Evolutionary conservation across 1,140 invertebrate genomes (phyloP), one percentile per base, ranked within the genome.

Genomic region (Chelonus insularis): DNA sequence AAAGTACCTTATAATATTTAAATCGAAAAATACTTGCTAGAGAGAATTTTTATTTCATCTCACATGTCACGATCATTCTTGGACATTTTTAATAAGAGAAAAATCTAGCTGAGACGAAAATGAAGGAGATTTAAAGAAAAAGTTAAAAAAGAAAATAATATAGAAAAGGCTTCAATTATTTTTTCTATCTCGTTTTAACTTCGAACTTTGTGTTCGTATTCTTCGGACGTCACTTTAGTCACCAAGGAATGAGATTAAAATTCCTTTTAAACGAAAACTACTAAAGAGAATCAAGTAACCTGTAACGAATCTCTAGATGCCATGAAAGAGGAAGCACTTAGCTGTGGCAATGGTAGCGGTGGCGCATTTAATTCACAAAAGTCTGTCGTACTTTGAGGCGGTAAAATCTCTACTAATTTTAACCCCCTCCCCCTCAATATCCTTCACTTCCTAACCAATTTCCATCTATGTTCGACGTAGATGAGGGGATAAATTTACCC

Each of bases 241-340:
- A 29, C 25, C 25, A 68, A 70, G 34, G 70, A 74, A 75, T 65
- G 71, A 68, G 70, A 75, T 70, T 73, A 73, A 75, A 72, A 75
- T 75, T 70, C 72, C 71, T 74, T 74, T 74, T 67, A 68, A 69
- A 29, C 70, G 63, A 71, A 65, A 41, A 4, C 25, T 29, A 29
- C 3, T 29, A 12, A 9, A 29, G 25, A 29, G 12, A 12, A 37
- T n/a, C n/a, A 14, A 14, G 8, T 29, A 37, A 52, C 45, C 36
- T 52, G 48, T 45, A 61, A 61, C 59, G 23, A 58, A 58, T 48
- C 43, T 20, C 65, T 20, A 23, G 50, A 55, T 48, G 50, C 25
- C 25, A 29, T 29, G 25, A 55, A 50, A 45, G 57, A 18, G 70
- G 64, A 66, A 67, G 64, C 65, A 70, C 68, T 70, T 59, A 34